Conservation (phyloP, 2,888 invertebrate genomes). For the Zeuzera pyrina region DNA sequence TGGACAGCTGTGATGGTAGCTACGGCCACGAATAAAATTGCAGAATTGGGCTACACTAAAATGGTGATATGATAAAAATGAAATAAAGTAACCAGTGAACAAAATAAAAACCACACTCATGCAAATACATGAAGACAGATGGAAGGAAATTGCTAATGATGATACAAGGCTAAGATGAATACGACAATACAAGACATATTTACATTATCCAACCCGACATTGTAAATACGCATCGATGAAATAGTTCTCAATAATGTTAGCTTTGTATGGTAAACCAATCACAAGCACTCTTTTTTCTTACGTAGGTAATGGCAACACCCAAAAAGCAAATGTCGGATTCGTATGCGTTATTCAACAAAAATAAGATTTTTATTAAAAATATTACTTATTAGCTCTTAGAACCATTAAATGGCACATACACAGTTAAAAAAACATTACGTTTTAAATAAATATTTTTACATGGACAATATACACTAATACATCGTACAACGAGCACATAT, state of each 20-base stretch:
- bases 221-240: slow-evolving; percentile 27
- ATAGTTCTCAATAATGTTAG: slow-evolving; percentile 35
- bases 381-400: slow-evolving; percentile 21
- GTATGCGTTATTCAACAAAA: slow-evolving; percentile 32
- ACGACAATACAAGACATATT: slow-evolving; percentile 33
- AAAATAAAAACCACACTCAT: slow-evolving; percentile 66
- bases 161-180: slow-evolving; percentile 19
- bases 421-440: slow-evolving; percentile 12
- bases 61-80: slow-evolving; percentile 27
- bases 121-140: slow-evolving; percentile 49
- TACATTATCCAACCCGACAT: slow-evolving; percentile 61
- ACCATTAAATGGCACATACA: slow-evolving; percentile 17
- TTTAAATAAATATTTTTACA: slow-evolving; percentile 13
- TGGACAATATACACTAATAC: slow-evolving; percentile 9
- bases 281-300: slow-evolving; percentile 43
- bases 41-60: too few species aligned
- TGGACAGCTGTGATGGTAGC: too few species aligned
- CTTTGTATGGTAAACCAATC: slow-evolving; percentile 68
- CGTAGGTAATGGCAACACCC: slow-evolving; percentile 61
- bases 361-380: slow-evolving; percentile 11
- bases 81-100: slow-evolving; percentile 22
- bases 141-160: slow-evolving; percentile 22
- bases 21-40: too few species aligned
- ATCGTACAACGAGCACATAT: slow-evolving; percentile 35
- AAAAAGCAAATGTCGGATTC: slow-evolving; percentile 67